Evolutionary conservation across 2,113 vertebrate genomes (phyloP).

Genomic region (Pituophis catenifer): DNA sequence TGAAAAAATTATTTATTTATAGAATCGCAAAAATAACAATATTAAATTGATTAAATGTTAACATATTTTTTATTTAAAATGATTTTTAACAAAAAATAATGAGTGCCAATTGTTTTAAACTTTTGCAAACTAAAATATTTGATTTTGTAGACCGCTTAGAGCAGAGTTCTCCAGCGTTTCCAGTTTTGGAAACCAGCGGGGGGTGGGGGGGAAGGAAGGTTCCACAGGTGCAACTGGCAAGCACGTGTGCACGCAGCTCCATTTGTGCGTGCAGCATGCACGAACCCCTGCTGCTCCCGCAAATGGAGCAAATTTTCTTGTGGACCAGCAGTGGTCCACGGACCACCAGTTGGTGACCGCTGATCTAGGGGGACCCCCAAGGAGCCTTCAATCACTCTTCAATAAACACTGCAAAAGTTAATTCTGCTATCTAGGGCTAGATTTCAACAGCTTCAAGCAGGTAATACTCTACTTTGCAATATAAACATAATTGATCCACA

Average conservation of each 20-base stretch:
- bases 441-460: slow-evolving; percentile 57
- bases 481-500: slow-evolving; percentile 51
- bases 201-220: not conserved
- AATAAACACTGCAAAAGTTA: slow-evolving; percentile 16
- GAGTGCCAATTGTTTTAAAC: not conserved
- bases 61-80: not conserved
- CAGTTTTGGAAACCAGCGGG: not conserved
- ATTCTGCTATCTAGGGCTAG: slow-evolving; percentile 49
- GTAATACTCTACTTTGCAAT: slow-evolving; percentile 53
- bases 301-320: not conserved
- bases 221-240: not conserved
- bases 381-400: not conserved
- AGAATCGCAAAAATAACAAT: not conserved
- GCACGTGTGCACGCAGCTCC: not conserved
- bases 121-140: not conserved
- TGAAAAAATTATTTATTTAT: not conserved
- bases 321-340: too few species aligned
- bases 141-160: not conserved
- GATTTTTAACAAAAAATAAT: not conserved
- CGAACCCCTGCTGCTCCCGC: not conserved
- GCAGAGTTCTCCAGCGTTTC: not conserved
- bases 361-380: not conserved
- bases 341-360: too few species aligned
- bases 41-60: not conserved
- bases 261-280: not conserved